Conservation (phyloP, 2,888 invertebrate species). For the Chelonus formosanus region DNA sequence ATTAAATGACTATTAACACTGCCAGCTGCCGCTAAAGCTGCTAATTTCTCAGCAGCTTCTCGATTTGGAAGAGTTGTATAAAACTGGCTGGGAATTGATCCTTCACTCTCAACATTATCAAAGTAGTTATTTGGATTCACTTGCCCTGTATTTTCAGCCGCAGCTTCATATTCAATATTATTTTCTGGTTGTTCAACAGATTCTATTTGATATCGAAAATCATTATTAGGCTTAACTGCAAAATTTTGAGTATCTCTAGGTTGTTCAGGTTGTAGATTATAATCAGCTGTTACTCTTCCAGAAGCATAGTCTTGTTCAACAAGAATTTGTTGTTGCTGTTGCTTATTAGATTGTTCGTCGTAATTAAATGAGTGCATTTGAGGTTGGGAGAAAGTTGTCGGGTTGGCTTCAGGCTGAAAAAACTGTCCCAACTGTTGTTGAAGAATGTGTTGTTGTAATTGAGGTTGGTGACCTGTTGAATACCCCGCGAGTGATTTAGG, state of each 20-base stretch:
- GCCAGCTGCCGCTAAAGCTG: conserved; percentile 70
- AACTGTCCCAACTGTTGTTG: conserved; percentile 59
- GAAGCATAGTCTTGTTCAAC: conserved; percentile 53
- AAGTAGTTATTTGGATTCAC: conserved; percentile 64
- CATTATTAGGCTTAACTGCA: conserved; percentile 38
- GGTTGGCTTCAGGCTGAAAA: conserved; percentile 47
- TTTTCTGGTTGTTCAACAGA: conserved; percentile 51
- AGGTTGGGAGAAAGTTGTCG: conserved; percentile 54
- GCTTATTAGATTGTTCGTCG: conserved; percentile 57
- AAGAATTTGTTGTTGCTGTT: conserved; percentile 55
- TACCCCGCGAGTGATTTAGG: conserved; percentile 55
- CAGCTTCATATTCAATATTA: conserved; percentile 50
- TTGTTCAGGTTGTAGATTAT: conserved; percentile 50
- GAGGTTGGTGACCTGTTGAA: conserved; percentile 52
- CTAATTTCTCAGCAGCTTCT: conserved; percentile 71
- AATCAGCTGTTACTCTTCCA: conserved; percentile 56
- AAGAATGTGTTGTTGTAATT: conserved; percentile 54
- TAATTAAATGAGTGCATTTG: conserved; percentile 61
- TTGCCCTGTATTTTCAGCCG: conserved; percentile 33
- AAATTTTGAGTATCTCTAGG: conserved; percentile 34
- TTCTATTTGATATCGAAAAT: conserved; percentile 42
- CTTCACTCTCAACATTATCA: conserved; percentile 64
- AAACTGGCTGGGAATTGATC: conserved; percentile 53
- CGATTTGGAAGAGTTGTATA: conserved; percentile 73
- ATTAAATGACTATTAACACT: conserved; percentile 65